Base-by-base conservation (phyloP, 1,140 invertebrate species). In the Eulimnadia texana region DNA sequence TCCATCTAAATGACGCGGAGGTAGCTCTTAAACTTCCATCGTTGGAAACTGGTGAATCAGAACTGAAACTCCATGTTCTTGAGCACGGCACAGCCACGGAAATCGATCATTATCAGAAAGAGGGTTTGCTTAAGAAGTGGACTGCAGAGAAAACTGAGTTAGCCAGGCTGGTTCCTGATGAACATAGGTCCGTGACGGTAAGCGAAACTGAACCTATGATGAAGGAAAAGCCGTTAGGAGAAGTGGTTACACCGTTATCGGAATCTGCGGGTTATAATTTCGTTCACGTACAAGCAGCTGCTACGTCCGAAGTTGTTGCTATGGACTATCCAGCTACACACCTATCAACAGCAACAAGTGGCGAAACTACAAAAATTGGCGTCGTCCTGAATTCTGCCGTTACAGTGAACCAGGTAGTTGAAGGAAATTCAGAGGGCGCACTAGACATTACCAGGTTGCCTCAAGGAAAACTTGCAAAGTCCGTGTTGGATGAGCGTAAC, bases 241-340 rank as follows among this genome's bases (percentile, higher is more conserved):
- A n/a, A n/a, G n/a, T n/a, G n/a, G 20, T 54, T 16, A 54, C 52
- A 1, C 6, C 52, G 9, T 22, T 54, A 10, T 27, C 28, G 52
- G 52, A 54, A 54, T 25, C 20, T 10, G 11, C 52, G 1, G 24
- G 23, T 23, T n/a, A 25, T 23, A 25, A 54, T n/a, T 23, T n/a
- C n/a, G n/a, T n/a, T n/a, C n/a, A n/a, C n/a, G 11, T 2, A 20
- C 52, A 61, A 55, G 60, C 27, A 9, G 47, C 60, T 16, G 28
- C 53, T 28, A 54, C 51, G 3, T 22, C 20, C 22, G 29, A 52
- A 23, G 27, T 52, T 16, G 29, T 25, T n/a, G 23, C 50, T 13
- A 61, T 61, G 60, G 60, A 61, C 20, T 54, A 28, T 20, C 52
- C 50, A n/a, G n/a, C n/a, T n/a, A n/a, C n/a, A n/a, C n/a, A 54